Percentiles rank a stretch among this genome's conserved stretches.
Conservation (phyloP, 2,888 invertebrate genomes). For the Alloplasta piceator region DNA sequence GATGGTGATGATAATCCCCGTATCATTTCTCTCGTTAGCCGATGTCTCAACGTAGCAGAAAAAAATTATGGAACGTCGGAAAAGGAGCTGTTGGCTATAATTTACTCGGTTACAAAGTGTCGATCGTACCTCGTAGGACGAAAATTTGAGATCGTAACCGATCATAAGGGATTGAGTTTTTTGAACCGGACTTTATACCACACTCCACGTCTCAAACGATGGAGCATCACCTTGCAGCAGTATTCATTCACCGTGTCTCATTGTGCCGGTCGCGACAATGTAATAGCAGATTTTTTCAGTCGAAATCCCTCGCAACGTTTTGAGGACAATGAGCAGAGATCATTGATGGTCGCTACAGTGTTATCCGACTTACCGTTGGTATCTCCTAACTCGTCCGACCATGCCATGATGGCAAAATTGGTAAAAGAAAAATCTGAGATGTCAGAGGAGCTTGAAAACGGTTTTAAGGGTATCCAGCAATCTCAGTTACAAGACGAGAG, state of each 20-base stretch:
- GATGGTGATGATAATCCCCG: conserved; percentile 7
- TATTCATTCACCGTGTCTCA: conserved; percentile 67
- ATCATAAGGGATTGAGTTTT: conserved; percentile 71
- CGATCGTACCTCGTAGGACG: conserved; percentile 67
- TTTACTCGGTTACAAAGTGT: conserved; percentile 44
- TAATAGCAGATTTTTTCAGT: conserved; percentile 70
- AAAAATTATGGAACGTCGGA: conserved; percentile 54
- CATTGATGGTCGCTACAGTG: no score
- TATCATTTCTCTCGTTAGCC: conserved; percentile 26
- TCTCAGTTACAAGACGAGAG: no score
- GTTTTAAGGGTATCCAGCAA: no score
- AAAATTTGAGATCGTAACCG: conserved; percentile 69
- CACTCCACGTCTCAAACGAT: conserved; percentile 68
- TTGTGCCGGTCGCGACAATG: conserved; percentile 69
- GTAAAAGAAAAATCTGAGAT: no score
- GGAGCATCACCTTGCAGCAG: conserved; percentile 69
- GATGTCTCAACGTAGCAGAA: conserved; percentile 48
- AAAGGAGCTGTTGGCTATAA: conserved; percentile 53
- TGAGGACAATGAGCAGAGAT: conserved; percentile 3
- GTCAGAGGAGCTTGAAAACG: no score
- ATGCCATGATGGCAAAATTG: no score
- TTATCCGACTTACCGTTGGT: no score
- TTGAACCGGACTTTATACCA: conserved; percentile 68
- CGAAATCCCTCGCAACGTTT: conserved; percentile 62
- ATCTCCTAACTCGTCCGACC: no score